These are phyloP conservation scores for Lasioglossum pauxillum DNA, from an alignment of 2,888 invertebrate species.

Conservation along the genomic window DNA sequence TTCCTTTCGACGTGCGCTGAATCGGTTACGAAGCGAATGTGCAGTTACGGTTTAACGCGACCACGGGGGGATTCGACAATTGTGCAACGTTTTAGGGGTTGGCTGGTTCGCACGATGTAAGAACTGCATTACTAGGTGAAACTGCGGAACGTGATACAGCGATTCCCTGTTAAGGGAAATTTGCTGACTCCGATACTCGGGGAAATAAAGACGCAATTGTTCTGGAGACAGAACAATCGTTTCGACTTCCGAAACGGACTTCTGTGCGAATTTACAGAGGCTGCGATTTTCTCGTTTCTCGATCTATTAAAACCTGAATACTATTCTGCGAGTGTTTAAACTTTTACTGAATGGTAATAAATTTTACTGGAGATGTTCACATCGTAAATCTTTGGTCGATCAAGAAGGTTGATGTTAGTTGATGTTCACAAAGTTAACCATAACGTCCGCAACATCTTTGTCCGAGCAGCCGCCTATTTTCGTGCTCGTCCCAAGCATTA, in stretches of 20 bases:
- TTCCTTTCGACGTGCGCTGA: conserved; percentile 24
- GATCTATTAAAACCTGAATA: background rate
- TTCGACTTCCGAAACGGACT: background rate
- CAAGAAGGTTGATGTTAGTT: background rate
- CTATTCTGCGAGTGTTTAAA: background rate
- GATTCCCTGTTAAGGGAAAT: background rate
- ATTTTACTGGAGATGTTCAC: background rate
- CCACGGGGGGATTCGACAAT: background rate
- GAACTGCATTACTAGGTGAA: background rate
- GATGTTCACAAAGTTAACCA: background rate
- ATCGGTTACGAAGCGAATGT: conserved; percentile 9
- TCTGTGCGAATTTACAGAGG: background rate
- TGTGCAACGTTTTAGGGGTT: background rate
- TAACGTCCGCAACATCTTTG: background rate
- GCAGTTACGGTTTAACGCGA: conserved; percentile 9
- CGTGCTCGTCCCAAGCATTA: background rate
- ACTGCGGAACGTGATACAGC: background rate
- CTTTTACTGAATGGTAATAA: too few species aligned
- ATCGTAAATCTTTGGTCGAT: too few species aligned
- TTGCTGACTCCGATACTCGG: background rate
- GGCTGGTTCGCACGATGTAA: background rate
- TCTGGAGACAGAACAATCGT: background rate
- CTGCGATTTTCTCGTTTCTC: background rate
- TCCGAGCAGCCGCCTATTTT: background rate
- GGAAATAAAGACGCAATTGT: background rate